phyloP scores from a whole-genome alignment of 2,888 invertebrate species.

The Fragum sueziense region DNA sequence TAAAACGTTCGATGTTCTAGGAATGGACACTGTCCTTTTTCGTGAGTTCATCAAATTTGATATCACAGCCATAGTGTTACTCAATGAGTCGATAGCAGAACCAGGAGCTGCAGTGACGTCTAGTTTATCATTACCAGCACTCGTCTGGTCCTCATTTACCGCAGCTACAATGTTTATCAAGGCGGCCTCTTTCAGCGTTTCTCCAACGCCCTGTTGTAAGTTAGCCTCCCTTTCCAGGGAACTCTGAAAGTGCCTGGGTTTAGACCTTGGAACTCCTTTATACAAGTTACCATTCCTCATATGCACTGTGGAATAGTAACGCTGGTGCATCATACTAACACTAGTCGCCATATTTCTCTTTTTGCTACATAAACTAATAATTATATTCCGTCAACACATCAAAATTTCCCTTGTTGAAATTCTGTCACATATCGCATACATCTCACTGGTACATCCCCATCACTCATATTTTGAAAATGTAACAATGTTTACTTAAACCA shows the following conservation, averaged over 20 bases:
- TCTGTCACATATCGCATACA: too few species aligned
- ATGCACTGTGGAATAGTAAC: neutral
- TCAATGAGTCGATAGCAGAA: conserved; percentile 32
- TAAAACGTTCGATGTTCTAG: conserved; percentile 53
- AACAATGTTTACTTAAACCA: too few species aligned
- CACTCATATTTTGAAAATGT: too few species aligned
- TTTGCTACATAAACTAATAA: neutral
- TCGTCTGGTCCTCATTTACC: conserved; percentile 59
- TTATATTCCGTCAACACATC: neutral
- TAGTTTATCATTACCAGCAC: neutral
- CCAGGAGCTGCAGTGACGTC: conserved; percentile 16
- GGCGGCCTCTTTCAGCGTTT: conserved; percentile 66
- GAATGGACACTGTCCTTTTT: conserved; percentile 62
- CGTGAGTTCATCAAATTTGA: conserved; percentile 57
- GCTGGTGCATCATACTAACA: conserved; percentile 8
- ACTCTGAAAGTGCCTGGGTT: neutral
- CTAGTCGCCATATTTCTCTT: conserved; percentile 1
- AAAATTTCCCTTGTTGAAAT: too few species aligned
- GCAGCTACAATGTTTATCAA: conserved; percentile 74
- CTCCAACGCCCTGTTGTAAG: conserved; percentile 45
- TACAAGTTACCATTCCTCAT: neutral
- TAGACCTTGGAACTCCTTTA: neutral
- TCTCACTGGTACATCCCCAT: too few species aligned
- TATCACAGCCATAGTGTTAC: conserved; percentile 50
- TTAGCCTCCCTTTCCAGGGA: neutral